Conservation (phyloP, 2,113 vertebrate species). For the Ursus arctos region DNA sequence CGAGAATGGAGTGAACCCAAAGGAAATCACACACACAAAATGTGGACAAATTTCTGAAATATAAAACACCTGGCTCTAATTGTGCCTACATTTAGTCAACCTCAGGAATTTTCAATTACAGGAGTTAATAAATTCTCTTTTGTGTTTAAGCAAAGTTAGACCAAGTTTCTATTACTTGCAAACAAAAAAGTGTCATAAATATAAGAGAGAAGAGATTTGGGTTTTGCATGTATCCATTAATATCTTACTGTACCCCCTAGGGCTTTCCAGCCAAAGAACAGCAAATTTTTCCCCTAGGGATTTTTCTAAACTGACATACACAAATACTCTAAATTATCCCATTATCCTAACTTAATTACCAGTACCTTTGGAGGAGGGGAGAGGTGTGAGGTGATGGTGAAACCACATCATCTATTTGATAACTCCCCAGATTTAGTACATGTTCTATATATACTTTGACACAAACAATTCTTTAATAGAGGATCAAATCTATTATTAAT, state of each 20-base stretch:
- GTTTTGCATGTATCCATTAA: neutral
- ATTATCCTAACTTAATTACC: neutral
- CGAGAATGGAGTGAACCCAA: neutral
- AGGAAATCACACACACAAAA: neutral
- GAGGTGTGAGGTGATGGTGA: neutral
- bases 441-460: neutral
- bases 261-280: neutral
- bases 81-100: neutral
- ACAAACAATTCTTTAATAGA: neutral
- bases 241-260: neutral
- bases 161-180: constrained; percentile 4
- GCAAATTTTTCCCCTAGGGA: neutral
- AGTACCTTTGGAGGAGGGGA: neutral
- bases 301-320: neutral
- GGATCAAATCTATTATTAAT: neutral
- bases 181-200: constrained; percentile 31
- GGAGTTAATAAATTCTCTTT: neutral
- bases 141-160: constrained; percentile 10
- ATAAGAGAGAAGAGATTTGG: neutral
- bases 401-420: neutral
- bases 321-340: neutral
- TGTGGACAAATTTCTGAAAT: neutral
- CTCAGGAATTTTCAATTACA: neutral
- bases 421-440: neutral
- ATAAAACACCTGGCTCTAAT: neutral